phyloP scores from a whole-genome alignment of 2,888 invertebrate species.

The Sinotaia quadrata region DNA sequence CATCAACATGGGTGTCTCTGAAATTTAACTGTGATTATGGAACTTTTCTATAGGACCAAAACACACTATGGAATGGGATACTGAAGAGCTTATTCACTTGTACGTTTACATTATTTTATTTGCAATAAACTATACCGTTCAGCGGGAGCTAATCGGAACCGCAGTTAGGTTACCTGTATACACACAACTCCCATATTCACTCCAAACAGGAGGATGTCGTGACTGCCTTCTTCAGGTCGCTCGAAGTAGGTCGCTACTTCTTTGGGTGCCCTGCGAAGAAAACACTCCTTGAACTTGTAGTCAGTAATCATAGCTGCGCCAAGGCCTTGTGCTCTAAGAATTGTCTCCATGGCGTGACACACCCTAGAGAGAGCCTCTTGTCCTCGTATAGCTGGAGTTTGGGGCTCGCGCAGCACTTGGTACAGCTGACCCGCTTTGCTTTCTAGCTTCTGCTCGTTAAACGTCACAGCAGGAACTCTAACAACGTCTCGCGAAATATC shows the following conservation, averaged over 20 bases:
- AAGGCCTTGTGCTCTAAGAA: background rate
- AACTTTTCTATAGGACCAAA: too few relatives aligned
- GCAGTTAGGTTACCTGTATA: conserved; percentile 25
- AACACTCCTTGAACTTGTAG: conserved; percentile 25
- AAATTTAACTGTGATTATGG: too few relatives aligned
- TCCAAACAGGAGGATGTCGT: conserved; percentile 19
- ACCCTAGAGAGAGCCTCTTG: conserved; percentile 27
- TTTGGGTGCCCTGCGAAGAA: conserved; percentile 9
- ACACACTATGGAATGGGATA: too few relatives aligned
- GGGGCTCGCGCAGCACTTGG: conserved; percentile 16
- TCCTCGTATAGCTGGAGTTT: conserved; percentile 20
- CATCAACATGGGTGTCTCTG: too few relatives aligned
- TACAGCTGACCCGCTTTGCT: background rate
- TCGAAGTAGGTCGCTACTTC: background rate
- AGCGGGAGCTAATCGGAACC: too few relatives aligned
- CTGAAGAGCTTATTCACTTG: too few relatives aligned
- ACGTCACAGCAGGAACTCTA: conserved; percentile 11
- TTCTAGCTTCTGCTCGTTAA: conserved; percentile 23
- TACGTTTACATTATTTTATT: too few relatives aligned
- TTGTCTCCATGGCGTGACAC: conserved; percentile 5
- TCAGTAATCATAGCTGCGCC: conserved; percentile 16
- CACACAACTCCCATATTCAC: conserved; percentile 13
- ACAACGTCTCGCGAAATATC: background rate
- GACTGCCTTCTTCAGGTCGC: conserved; percentile 20
- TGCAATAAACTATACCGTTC: too few relatives aligned